Evolutionary conservation across 1,140 invertebrate species (phyloP), one percentile per base, ranked within the genome.

Genomic region (Euborellia annulipes): DNA sequence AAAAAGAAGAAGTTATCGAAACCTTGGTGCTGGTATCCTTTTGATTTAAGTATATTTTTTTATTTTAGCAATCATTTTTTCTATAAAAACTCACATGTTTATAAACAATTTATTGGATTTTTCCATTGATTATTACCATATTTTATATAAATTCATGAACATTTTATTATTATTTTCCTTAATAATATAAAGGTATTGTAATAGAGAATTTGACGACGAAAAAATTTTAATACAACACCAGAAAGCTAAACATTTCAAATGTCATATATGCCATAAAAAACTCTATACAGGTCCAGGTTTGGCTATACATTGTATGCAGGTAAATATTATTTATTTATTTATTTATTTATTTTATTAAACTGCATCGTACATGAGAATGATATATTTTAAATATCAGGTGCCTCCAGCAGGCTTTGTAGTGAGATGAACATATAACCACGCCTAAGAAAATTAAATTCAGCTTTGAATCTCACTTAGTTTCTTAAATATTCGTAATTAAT

Each of bases 1-100:
- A 99, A 99, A 66, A 98, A 99, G 86, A 98, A 98, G 89, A 98
- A 98, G 89, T 85, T 87, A 58, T 88, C 89, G n/a, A 98, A 98
- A 68, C 95, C 95, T 43, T 99, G 94, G 95, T 98, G 95, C 74
- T 99, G 95, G 94, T 98, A 92, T 47, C 46, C 46, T 47, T 47
- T 41, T 34, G 32, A 34, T 2, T 38, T 4, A 9, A 6, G 18
- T 6, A 14, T 38, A 38, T 44, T 7, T 9, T 42, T 17, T 41
- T 14, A 6, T 6, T 9, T 19, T 11, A 41, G 90, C 87, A 84
- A 40, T 3, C 3, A 18, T 14, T 48, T 21, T 19, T 47, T 17
- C 41, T 38, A 43, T 38, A 42, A 4, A 27, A 16, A n/a, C 41
- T 9, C n/a, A 38, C 40, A 43, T 18, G 8, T 37, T 18, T 39